phyloP scores from a whole-genome alignment of 2,888 invertebrate species.

The Pyrrhia umbra region DNA sequence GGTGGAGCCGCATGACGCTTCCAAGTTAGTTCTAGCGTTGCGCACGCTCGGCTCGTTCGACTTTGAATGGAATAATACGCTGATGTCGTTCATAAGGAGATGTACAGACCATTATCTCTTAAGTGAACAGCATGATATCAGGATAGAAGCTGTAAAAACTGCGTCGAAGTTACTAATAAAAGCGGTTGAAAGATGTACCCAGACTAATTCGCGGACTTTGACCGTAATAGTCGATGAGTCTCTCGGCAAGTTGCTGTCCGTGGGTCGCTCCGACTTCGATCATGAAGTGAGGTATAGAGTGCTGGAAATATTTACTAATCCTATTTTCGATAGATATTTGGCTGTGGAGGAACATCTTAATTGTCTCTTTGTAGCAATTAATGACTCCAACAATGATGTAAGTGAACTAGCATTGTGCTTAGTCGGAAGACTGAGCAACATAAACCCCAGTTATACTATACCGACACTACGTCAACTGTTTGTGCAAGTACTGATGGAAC shows the following conservation, averaged over 20 bases:
- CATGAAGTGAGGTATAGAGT: slow-evolving; percentile 98
- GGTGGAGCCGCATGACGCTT: slow-evolving; percentile 92
- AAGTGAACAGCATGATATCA: slow-evolving; percentile 97
- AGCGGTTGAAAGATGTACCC: slow-evolving; percentile 92
- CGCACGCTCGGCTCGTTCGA: slow-evolving; percentile 97
- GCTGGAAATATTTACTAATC: slow-evolving; percentile 96
- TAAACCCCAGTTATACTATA: slow-evolving; percentile 99
- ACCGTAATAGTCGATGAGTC: slow-evolving; percentile 97
- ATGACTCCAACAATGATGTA: slow-evolving; percentile 99
- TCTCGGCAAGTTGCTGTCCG: slow-evolving; percentile 96
- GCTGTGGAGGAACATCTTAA: slow-evolving; percentile 98
- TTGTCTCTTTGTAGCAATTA: slow-evolving; percentile 97
- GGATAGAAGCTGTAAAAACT: slow-evolving; percentile 97
- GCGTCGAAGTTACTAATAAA: slow-evolving; percentile 96
- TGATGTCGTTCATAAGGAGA: slow-evolving; percentile 97
- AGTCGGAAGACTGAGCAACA: slow-evolving; percentile 96
- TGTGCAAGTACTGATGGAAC: slow-evolving; percentile 97
- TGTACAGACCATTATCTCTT: slow-evolving; percentile 97
- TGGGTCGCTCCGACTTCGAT: slow-evolving; percentile 98
- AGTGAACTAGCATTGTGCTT: slow-evolving; percentile 97
- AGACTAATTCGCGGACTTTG: slow-evolving; percentile 94
- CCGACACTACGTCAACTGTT: slow-evolving; percentile 97
- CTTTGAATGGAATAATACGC: slow-evolving; percentile 96
- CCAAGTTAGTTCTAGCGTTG: slow-evolving; percentile 97
- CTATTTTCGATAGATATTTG: slow-evolving; percentile 96